Evolutionary conservation across 1,140 invertebrate species (phyloP), one percentile per base, ranked within the genome.

Genomic region (Tribolium castaneum): DNA sequence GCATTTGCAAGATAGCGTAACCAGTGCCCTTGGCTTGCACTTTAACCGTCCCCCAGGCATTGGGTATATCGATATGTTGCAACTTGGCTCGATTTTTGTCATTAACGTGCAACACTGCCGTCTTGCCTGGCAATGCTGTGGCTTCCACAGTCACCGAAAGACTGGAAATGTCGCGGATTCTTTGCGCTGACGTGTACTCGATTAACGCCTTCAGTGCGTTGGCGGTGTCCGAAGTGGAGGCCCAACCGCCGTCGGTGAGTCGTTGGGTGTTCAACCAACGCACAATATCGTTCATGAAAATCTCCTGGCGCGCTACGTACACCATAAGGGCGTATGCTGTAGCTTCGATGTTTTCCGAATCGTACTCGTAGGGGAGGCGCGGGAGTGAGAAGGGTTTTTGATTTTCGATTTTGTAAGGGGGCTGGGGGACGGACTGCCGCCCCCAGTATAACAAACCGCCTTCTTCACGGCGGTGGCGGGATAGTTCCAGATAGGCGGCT

Each of bases 241-340:
- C 95, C 96, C 97, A 98, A 0, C 97, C 97, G 39, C 95, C 95
- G 83, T 98, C 94, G n/a, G 93, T 93, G 0, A 98, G 89, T 59
- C 97, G 90, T 85, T 98, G 97, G 0, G 94, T 90, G 86, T 98
- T 98, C 4, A 99, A 87, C 97, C 97, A 99, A 83, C 94, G 93
- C 16, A 98, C 96, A 83, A 98, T 97, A 7, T 93, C 91, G 77
- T 96, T 95, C 22, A 93, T 89, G 70, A 92, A 90, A 77, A 94
- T 89, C 79, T 96, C 95, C 84, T 96, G 94, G 10, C 94, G 88
- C 7, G 93, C 92, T 50, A 96, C 94, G 85, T 97, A 96, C 0
- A 96, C 93, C 79, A 98, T 86, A n/a, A 99, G 87, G 1, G 94
- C 97, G 85, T 98, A 99, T 0, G 97, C 94, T 0, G 97, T 98